These are phyloP conservation scores for Myotis daubentonii DNA, from an alignment of 2,797 vertebrate genomes.

Conservation along the genomic window DNA sequence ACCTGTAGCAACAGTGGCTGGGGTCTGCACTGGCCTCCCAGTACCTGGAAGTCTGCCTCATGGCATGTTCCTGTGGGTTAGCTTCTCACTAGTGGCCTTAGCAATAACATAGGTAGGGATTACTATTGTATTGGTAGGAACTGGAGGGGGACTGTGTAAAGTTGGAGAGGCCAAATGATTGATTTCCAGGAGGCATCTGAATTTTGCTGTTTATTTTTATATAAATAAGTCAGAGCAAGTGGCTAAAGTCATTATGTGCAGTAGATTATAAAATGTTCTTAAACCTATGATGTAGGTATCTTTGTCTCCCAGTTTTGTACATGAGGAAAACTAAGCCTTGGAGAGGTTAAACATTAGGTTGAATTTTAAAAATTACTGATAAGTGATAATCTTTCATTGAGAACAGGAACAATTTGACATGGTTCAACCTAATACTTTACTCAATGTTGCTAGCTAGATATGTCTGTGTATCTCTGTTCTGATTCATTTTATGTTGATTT, in stretches of 20 bases:
- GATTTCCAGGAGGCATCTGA: neutral
- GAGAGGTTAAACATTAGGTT: neutral
- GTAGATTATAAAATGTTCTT: neutral
- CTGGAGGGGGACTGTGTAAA: neutral
- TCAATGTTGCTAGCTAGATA: neutral
- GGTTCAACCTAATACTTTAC: neutral
- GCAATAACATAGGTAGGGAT: neutral
- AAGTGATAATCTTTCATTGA: neutral
- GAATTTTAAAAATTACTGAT: neutral
- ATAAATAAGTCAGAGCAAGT: neutral
- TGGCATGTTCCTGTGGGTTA: neutral
- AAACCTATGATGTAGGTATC: neutral
- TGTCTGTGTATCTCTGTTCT: neutral
- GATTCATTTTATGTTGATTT: neutral
- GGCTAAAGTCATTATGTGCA: neutral
- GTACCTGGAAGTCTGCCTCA: neutral
- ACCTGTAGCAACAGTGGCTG: neutral
- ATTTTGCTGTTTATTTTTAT: constrained; percentile 7
- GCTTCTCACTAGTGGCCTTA: neutral
- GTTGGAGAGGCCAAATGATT: neutral
- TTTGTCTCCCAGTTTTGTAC: neutral
- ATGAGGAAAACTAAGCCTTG: neutral
- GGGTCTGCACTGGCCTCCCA: neutral
- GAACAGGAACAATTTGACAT: neutral
- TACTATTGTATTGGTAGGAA: neutral